Conservation (phyloP, 2,888 invertebrate genomes). For the Pteria penguin region DNA sequence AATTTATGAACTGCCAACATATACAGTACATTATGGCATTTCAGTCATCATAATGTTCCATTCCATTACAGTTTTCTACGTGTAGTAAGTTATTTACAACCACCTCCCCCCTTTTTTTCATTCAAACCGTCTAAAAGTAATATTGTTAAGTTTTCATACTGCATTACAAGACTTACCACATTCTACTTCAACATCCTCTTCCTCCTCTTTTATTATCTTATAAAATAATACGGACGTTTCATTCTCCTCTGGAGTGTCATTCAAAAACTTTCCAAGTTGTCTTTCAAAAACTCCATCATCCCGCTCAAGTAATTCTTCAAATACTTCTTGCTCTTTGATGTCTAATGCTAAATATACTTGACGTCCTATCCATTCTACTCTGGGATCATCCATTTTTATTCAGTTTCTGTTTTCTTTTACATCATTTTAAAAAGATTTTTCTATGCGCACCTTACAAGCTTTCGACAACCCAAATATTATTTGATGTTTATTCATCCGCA, state of each 20-base stretch:
- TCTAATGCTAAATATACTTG: conserved; percentile 75
- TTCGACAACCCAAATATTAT: background rate
- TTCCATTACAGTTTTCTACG: no score
- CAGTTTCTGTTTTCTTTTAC: no score
- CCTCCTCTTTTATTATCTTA: conserved; percentile 78
- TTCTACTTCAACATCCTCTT: conserved; percentile 80
- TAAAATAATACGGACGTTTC: conserved; percentile 78
- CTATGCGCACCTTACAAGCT: background rate
- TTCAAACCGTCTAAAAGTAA: no score
- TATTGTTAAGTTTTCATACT: no score
- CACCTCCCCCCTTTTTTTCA: no score
- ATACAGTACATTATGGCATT: no score
- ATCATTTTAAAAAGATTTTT: no score
- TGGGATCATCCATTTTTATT: conserved; percentile 78
- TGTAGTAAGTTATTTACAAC: no score
- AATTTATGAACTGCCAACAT: no score
- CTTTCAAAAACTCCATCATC: conserved; percentile 79
- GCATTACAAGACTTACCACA: conserved; percentile 70
- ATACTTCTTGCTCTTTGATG: conserved; percentile 75
- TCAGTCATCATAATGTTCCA: no score
- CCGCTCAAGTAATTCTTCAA: conserved; percentile 79
- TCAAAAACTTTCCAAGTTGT: conserved; percentile 77
- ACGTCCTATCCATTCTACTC: conserved; percentile 79
- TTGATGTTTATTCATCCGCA: conserved; percentile 1
- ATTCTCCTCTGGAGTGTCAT: conserved; percentile 78